These are phyloP conservation scores for Parapsyche elsis DNA, from an alignment of 1,140 invertebrate genomes.

Conservation along the genomic window DNA sequence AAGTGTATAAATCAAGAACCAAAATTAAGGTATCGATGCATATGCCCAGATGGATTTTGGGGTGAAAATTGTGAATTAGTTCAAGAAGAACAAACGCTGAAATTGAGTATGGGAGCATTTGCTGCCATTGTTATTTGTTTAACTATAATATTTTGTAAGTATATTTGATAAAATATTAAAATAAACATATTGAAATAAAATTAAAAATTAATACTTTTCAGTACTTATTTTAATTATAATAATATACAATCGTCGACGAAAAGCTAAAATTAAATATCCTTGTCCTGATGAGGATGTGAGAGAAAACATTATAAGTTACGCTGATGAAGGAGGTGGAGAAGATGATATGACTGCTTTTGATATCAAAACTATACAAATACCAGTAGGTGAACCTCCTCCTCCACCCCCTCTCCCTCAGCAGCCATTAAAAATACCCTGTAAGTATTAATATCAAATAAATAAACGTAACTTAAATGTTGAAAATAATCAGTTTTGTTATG, in stretches of 20 bases:
- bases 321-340: constrained; percentile 75
- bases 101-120: constrained; percentile 72
- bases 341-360: constrained; percentile 78
- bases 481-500: constrained; percentile 10
- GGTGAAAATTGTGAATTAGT: constrained; percentile 75
- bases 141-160: constrained; percentile 72
- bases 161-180: constrained; percentile 34
- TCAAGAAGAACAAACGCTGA: constrained; percentile 71
- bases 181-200: background rate
- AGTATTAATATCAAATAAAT: constrained; percentile 63
- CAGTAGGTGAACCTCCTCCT: constrained; percentile 61
- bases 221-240: constrained; percentile 51
- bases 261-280: constrained; percentile 67
- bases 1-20: constrained; percentile 70
- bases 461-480: background rate
- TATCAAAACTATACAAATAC: constrained; percentile 72
- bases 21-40: constrained; percentile 67
- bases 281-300: constrained; percentile 76
- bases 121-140: constrained; percentile 73
- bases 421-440: constrained; percentile 85
- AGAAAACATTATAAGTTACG: constrained; percentile 78
- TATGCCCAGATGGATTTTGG: constrained; percentile 72
- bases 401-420: constrained; percentile 45
- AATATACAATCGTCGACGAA: constrained; percentile 48
- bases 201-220: constrained; percentile 49